phyloP scores from a whole-genome alignment of 2,888 invertebrate species.

The Leptinotarsa rubiginosa region DNA sequence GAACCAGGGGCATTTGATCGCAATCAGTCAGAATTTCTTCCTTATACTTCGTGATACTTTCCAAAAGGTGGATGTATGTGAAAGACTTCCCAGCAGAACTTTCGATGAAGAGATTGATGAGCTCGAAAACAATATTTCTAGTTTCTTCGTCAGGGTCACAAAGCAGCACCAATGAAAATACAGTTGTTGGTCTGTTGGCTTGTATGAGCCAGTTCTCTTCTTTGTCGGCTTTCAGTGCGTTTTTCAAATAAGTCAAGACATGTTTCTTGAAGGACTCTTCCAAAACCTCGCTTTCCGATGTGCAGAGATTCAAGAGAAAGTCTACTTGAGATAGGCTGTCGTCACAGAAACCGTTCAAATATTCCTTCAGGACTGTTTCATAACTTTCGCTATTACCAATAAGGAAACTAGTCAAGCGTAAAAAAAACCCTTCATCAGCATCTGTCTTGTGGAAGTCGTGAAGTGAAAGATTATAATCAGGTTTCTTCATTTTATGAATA shows the following conservation, averaged over 20 bases:
- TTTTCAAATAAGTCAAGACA: slow-evolving; percentile 39
- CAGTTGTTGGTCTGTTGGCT: slow-evolving; percentile 27
- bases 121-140: slow-evolving; percentile 36
- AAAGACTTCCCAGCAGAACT: slow-evolving; percentile 31
- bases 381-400: slow-evolving; percentile 34
- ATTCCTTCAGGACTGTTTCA: slow-evolving; percentile 55
- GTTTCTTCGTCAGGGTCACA: slow-evolving; percentile 31
- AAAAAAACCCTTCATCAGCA: slow-evolving; percentile 64
- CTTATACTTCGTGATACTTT: slow-evolving; percentile 48
- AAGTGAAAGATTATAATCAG: slow-evolving; percentile 65
- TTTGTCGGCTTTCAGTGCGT: slow-evolving; percentile 30
- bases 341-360: slow-evolving; percentile 62
- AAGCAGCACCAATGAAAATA: slow-evolving; percentile 37
- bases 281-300: slow-evolving; percentile 38
- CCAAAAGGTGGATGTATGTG: slow-evolving; percentile 40
- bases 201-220: slow-evolving; percentile 27
- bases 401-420: slow-evolving; percentile 17
- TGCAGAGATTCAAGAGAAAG: slow-evolving; percentile 49
- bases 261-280: slow-evolving; percentile 37
- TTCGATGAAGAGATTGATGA: slow-evolving; percentile 34
- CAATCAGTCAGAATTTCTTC: slow-evolving; percentile 75
- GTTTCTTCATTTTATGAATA: slow-evolving; percentile 67
- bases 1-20: slow-evolving; percentile 74
- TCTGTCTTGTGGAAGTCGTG: slow-evolving; percentile 65
- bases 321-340: slow-evolving; percentile 42